These are phyloP conservation scores for Drosophila koepferae DNA, from an alignment of 2,888 invertebrate genomes.

Conservation along the genomic window DNA sequence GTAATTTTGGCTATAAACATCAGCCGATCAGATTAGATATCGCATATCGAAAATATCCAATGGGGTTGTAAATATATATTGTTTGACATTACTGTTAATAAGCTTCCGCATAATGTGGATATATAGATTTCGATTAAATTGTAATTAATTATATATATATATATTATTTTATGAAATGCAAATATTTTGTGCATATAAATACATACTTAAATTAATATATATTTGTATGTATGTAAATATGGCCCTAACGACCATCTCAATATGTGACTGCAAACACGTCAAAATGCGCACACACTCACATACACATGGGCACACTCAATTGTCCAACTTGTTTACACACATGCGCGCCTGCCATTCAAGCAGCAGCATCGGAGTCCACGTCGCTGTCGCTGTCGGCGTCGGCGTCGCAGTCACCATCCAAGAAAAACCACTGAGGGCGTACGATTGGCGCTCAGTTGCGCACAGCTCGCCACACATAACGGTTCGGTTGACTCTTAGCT, in stretches of 20 bases:
- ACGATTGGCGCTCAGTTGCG: slow-evolving; percentile 70
- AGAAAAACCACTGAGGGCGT: slow-evolving; percentile 69
- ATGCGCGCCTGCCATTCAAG: slow-evolving; percentile 64
- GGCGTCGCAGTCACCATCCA: slow-evolving; percentile 23
- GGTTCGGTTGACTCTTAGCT: slow-evolving; percentile 51
- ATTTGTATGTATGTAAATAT: slow-evolving; percentile 4
- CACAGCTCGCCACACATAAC: slow-evolving; percentile 68
- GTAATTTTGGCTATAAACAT: not conserved
- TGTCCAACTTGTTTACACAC: slow-evolving; percentile 43
- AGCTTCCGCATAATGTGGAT: not conserved
- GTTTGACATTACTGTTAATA: not conserved
- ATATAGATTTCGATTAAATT: not conserved
- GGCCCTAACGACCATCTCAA: not conserved
- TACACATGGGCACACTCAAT: slow-evolving; percentile 8
- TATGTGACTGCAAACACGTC: slow-evolving; percentile 47
- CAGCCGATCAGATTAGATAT: slow-evolving; percentile 1
- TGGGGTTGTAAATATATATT: not conserved
- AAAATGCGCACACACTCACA: slow-evolving; percentile 11
- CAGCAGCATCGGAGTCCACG: slow-evolving; percentile 24
- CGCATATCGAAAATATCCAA: not conserved
- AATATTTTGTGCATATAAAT: not conserved
- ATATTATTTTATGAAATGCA: not conserved
- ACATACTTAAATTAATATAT: not conserved
- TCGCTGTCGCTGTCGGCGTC: slow-evolving; percentile 13
- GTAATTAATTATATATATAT: not conserved